Conservation (phyloP, 1,140 invertebrate species). For the Ptiloglossa arizonensis region DNA sequence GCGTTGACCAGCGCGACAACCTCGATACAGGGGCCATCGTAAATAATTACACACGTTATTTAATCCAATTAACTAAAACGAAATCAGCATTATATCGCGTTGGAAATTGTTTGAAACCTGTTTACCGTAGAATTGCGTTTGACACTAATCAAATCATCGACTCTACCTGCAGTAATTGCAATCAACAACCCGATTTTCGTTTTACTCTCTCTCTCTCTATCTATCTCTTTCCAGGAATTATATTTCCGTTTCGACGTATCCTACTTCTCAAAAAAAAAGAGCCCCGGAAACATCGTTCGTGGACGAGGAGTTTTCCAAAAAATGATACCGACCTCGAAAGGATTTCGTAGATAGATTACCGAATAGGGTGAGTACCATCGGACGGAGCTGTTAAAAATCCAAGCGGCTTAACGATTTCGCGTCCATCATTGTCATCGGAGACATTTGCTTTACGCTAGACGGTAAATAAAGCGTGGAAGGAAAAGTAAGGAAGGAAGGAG, state of each 20-base stretch:
- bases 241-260: too few relatives aligned
- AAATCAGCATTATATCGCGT: conserved; percentile 6
- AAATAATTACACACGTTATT: not conserved
- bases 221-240: too few relatives aligned
- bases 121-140: not conserved
- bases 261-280: not conserved
- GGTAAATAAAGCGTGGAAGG: conserved; percentile 15
- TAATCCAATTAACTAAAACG: conserved; percentile 21
- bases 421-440: conserved; percentile 49
- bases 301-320: not conserved
- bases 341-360: not conserved
- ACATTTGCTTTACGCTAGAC: conserved; percentile 38
- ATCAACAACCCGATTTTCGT: not conserved
- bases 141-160: conserved; percentile 18
- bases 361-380: not conserved
- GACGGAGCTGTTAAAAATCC: not conserved
- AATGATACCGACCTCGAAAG: too few relatives aligned
- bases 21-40: not conserved
- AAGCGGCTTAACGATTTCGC: conserved; percentile 46
- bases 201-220: too few relatives aligned
- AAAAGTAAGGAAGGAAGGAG: conserved; percentile 40
- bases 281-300: not conserved
- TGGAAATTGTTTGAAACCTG: conserved; percentile 8
- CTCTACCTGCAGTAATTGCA: not conserved
- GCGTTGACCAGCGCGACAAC: too few relatives aligned